phyloP scores from a whole-genome alignment of 2,113 vertebrate species.

The Triplophysa rosa region DNA sequence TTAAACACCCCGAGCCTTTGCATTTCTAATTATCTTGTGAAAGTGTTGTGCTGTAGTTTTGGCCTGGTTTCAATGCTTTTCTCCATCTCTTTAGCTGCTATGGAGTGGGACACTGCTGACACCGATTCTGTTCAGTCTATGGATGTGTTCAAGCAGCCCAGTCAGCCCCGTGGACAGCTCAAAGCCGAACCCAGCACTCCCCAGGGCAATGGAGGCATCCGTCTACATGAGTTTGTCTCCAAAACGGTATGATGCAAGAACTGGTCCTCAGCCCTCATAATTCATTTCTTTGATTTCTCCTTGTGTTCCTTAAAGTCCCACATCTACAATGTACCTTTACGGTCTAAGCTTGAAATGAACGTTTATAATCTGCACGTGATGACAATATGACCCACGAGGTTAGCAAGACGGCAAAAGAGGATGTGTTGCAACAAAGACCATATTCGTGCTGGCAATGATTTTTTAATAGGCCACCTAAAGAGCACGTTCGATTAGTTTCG shows the following conservation, averaged over 20 bases:
- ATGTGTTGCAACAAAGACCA: too few species aligned
- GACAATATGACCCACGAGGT: too few species aligned
- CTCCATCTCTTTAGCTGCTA: conserved; percentile 70
- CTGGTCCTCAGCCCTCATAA: background rate
- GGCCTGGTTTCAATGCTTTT: background rate
- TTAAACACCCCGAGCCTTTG: conserved; percentile 9
- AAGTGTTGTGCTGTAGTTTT: conserved; percentile 13
- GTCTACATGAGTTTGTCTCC: conserved; percentile 90
- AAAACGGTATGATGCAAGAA: conserved; percentile 81
- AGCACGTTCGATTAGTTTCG: too few species aligned
- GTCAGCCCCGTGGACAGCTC: conserved; percentile 62
- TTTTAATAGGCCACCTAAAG: too few species aligned
- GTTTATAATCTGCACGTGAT: too few species aligned
- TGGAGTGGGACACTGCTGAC: conserved; percentile 85
- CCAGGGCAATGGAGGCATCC: conserved; percentile 75
- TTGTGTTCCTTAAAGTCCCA: background rate
- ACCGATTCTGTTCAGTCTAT: conserved; percentile 79
- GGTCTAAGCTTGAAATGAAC: too few species aligned
- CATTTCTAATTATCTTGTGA: background rate
- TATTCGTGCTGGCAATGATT: too few species aligned
- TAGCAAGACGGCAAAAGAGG: too few species aligned
- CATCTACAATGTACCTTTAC: background rate
- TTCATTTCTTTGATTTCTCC: background rate
- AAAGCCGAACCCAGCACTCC: conserved; percentile 76
- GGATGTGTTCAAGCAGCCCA: conserved; percentile 72